These are phyloP conservation scores for Hypomesus transpacificus DNA, from an alignment of 2,113 vertebrate genomes.

Conservation along the genomic window DNA sequence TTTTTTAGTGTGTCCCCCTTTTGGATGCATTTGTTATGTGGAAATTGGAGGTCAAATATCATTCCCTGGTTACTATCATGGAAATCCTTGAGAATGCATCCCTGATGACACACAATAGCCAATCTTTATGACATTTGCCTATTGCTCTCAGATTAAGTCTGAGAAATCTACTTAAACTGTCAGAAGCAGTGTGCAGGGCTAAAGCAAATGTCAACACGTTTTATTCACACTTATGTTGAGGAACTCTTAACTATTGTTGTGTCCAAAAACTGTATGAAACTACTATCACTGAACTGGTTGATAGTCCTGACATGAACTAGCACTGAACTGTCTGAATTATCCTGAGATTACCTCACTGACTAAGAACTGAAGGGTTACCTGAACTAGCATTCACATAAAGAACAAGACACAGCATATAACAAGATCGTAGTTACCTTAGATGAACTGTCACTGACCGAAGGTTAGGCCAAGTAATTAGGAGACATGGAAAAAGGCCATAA, in stretches of 20 bases:
- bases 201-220: constrained; percentile 36
- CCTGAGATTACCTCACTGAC: too few relatives aligned
- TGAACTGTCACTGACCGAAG: too few relatives aligned
- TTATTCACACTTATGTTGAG: constrained; percentile 16
- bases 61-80: constrained; percentile 19
- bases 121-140: constrained; percentile 43
- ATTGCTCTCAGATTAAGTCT: constrained; percentile 36
- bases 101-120: constrained; percentile 35
- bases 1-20: neutral
- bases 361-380: too few relatives aligned
- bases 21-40: neutral
- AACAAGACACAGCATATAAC: too few relatives aligned
- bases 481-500: too few relatives aligned
- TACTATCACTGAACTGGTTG: too few relatives aligned
- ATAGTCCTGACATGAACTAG: too few relatives aligned
- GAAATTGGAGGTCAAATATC: constrained; percentile 9
- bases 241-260: constrained; percentile 18
- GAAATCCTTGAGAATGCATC: constrained; percentile 13
- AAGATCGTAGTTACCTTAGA: too few relatives aligned
- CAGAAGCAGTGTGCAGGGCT: constrained; percentile 24
- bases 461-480: too few relatives aligned
- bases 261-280: neutral
- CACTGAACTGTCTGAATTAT: too few relatives aligned
- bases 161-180: constrained; percentile 54
- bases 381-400: too few relatives aligned